Evolutionary conservation across 2,113 vertebrate genomes (phyloP).

Genomic region (Notothenia coriiceps): DNA sequence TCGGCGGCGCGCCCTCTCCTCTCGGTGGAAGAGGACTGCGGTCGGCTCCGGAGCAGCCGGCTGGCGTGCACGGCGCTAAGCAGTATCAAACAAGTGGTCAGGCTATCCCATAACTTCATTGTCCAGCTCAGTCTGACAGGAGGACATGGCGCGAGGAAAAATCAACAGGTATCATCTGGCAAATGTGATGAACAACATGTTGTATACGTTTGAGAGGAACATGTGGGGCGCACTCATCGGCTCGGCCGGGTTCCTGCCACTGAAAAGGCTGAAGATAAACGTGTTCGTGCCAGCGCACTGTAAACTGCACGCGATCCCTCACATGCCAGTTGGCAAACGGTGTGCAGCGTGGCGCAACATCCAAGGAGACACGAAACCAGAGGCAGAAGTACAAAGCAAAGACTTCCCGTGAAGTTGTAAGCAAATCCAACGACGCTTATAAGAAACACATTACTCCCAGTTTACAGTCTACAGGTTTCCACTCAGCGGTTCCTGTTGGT

Average conservation of each 20-base stretch:
- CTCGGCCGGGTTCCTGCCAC: not conserved
- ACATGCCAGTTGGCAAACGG: slow-evolving; percentile 28
- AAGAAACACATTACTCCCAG: slow-evolving; percentile 5
- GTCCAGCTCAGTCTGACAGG: slow-evolving; percentile 68
- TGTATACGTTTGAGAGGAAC: slow-evolving; percentile 6
- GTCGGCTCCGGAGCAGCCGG: slow-evolving; percentile 38
- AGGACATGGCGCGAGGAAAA: slow-evolving; percentile 71
- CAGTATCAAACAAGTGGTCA: slow-evolving; percentile 78
- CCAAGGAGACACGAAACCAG: slow-evolving; percentile 9
- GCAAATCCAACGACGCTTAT: slow-evolving; percentile 10
- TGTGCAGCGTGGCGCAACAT: slow-evolving; percentile 42
- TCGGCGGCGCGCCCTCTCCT: slow-evolving; percentile 52
- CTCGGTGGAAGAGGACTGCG: slow-evolving; percentile 21
- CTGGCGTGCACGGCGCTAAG: slow-evolving; percentile 64
- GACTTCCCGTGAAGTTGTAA: slow-evolving; percentile 1
- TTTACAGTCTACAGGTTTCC: slow-evolving; percentile 2
- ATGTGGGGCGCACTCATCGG: slow-evolving; percentile 8
- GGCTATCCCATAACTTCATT: slow-evolving; percentile 83
- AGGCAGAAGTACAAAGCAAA: slow-evolving; percentile 3
- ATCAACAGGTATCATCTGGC: slow-evolving; percentile 54
- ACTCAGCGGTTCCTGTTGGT: slow-evolving; percentile 1
- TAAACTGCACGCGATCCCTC: slow-evolving; percentile 15
- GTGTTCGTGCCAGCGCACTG: not conserved
- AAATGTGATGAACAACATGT: slow-evolving; percentile 8
- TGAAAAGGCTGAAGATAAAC: not conserved